Base-by-base conservation (phyloP, 2,888 invertebrate species). In the Mamestra brassicae region DNA sequence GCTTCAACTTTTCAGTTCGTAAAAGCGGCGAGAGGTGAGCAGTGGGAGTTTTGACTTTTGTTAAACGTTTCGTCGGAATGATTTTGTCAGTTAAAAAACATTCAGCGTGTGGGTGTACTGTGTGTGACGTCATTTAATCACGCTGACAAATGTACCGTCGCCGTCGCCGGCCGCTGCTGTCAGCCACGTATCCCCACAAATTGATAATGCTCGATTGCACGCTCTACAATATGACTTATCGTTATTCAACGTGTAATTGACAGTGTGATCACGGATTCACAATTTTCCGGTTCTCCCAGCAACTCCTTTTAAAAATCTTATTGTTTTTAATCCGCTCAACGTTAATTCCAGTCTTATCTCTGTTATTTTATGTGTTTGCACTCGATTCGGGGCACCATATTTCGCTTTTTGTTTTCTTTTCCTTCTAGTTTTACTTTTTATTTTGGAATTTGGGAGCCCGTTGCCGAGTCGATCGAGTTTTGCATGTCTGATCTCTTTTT, bases 71-170 rank as follows among this genome's bases (percentile, higher is more conserved):
- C 74, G 76, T 71, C 38, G 67, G 61, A 78, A 83, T 73, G 38
- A 64, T 74, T 84, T 79, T 75, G 79, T 74, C 64, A 73, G 74
- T 72, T 70, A 85, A 83, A 87, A 89, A 89, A 87, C 81, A 76
- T 78, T 80, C 70, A 75, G 68, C 67, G 81, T 81, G 84, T 76
- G 88, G 74, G 84, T 86, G 78, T 87, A 88, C 87, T 91, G 92
- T 81, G 82, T 84, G 85, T 90, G 92, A 91, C 91, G 88, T 90
- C 93, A 89, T 92, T 93, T 91, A 92, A 92, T 93, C 92, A 91
- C 89, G 75, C 78, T 92, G 93, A 93, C 92, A 91, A 92, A 93
- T 93, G 91, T 91, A 89, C 87, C 89, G 83, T 68, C 61, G 66
- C 62, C 69, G 80, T 75, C 76, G 83, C 79, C 86, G 82, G 80